Evolutionary conservation across 1,140 invertebrate species (phyloP), one percentile per base, ranked within the genome.

Genomic region (Plectus sambesii): DNA sequence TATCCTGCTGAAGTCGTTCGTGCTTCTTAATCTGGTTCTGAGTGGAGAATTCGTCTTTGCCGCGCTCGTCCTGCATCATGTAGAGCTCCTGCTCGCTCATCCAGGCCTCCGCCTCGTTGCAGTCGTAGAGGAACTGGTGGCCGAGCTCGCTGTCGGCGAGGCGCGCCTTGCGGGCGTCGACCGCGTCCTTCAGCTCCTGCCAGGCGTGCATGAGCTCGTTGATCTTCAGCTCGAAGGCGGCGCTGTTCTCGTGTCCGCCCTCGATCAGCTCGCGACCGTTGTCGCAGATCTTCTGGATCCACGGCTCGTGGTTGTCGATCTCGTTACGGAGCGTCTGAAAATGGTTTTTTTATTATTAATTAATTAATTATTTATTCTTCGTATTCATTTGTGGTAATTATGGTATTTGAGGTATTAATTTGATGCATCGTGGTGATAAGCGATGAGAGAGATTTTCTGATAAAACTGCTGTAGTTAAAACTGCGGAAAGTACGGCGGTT

Each of bases 1-100:
- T 90, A 3, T 87, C 90, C 61, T 84, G 82, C 68, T 98, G 93
- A 45, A 97, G 72, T 17, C 82, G 83, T 69, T 94, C 87, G 71
- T 99, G 93, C 71, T 98, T 98, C 79, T 98, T 98, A 81, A 96
- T 93, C 29, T 97, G 75, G 70, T 98, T 98, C 70, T 94, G 86
- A 0, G 92, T 89, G 5, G 87, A 93, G 44, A 94, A 92, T 74
- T 98, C 92, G 73, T 99, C 93, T 74, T 97, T 98, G 49, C 93
- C 92, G 42, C 92, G 77, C 70, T 99, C 93, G 66, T 98, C 93
- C 2, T 92, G 87, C 90, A 99, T 98, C 89, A 99, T 96, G 76
- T 94, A 96, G 29, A 97, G 69, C 70, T 97, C 92, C 70, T 97
- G 93, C 72, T 99, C 94, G 70, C 88, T 92, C 93, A 99, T 98